Conservation (phyloP, 1,140 invertebrate genomes). For the Habropoda laboriosa region DNA sequence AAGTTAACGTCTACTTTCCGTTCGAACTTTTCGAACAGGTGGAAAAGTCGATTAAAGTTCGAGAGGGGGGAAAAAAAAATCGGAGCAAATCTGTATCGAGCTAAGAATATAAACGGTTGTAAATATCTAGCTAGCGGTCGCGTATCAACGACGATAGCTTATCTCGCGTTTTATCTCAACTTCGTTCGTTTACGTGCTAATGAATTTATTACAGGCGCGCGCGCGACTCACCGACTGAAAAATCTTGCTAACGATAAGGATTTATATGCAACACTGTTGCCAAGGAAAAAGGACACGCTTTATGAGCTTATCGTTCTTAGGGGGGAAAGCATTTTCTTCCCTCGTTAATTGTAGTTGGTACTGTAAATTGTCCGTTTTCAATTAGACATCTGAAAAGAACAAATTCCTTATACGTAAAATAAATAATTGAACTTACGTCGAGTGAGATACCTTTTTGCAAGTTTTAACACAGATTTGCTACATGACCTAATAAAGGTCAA, state of each 20-base stretch:
- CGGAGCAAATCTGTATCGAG: background rate
- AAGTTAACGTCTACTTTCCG: background rate
- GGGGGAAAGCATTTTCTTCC: no score
- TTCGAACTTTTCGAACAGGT: no score
- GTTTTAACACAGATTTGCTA: no score
- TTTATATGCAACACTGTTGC: background rate
- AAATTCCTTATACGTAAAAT: background rate
- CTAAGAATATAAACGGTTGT: background rate
- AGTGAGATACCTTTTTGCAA: no score
- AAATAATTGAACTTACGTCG: no score
- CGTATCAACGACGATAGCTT: constrained; percentile 18
- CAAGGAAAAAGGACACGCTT: background rate
- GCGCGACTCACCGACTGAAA: background rate
- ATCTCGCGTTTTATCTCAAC: constrained; percentile 28
- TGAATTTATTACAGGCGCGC: constrained; percentile 16
- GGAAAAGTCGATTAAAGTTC: background rate
- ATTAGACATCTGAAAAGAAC: background rate
- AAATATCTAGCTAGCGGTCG: no score
- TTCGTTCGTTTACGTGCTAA: constrained; percentile 10
- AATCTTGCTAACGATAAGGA: background rate
- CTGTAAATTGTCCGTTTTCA: constrained; percentile 8
- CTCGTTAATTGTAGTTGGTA: no score
- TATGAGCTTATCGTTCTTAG: background rate
- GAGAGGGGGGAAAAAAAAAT: no score
- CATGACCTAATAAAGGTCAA: no score